Evolutionary conservation across 1,140 invertebrate genomes (phyloP), one percentile per base, ranked within the genome.

Genomic region (Anthonomus grandis): DNA sequence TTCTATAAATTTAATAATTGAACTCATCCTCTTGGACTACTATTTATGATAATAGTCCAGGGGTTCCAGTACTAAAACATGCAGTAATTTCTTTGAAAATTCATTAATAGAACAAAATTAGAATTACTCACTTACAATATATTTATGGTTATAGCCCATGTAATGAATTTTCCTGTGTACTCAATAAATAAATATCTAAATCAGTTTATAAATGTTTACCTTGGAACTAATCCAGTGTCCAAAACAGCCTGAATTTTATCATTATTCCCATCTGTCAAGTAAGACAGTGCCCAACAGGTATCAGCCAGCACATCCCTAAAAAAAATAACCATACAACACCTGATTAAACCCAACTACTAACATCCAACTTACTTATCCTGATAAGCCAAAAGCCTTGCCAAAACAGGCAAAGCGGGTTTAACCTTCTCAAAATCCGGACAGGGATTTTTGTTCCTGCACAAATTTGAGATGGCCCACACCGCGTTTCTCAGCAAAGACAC

Each of bases 261-360:
- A 73, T 97, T 96, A 0, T 87, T 85, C 2, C 93, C 93, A 75
- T 97, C 95, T 2, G 93, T 96, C 3, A 98, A 76, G 71, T 98
- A 98, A 0, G 95, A 97, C 13, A 98, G 75, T 0, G 95, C 93
- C 96, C 96, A 99, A 68, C 95, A 96, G 6, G 93, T 85, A 76
- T 98, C 95, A 42, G 92, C 87, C 66, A 91, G 70, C 8, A 93
- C 83, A 71, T 91, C 87, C 71, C 84, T 79, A 19, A 18, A 51
- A 51, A 36, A 45, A 45, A 21, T 41, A 1, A 17, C 9, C 6
- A 17, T 39, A 41, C n/a, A 41, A 41, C 38, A 41, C 9, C 2
- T 41, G 19, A 41, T 4, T 41, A n/a, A n/a, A n/a, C n/a, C n/a
- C n/a, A n/a, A n/a, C n/a, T n/a, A n/a, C n/a, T n/a, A n/a, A n/a